Conservation (phyloP, 1,140 invertebrate species). For the Watersipora subatra region DNA sequence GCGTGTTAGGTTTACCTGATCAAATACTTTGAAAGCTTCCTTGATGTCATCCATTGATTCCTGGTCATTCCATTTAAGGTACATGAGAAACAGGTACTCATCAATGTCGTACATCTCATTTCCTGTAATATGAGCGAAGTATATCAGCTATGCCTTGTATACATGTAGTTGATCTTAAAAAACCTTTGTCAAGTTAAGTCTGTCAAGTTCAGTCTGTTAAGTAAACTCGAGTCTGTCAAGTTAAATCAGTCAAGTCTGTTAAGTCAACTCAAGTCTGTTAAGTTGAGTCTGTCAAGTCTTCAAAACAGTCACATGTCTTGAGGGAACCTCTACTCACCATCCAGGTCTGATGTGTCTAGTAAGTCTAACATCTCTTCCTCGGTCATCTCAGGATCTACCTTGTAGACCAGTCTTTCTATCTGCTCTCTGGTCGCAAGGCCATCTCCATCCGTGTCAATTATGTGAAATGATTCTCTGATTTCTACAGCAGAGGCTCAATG, state of each 20-base stretch:
- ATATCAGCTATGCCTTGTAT: no score
- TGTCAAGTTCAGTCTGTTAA: no score
- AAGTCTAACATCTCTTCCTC: neutral
- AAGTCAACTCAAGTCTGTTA: no score
- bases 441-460: conserved; percentile 82
- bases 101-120: conserved; percentile 96
- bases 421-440: conserved; percentile 40
- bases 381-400: neutral
- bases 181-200: no score
- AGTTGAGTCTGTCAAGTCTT: no score
- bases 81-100: conserved; percentile 83
- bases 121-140: conserved; percentile 52
- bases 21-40: conserved; percentile 7
- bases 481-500: conserved; percentile 42
- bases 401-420: neutral
- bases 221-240: no score
- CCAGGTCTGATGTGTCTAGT: neutral
- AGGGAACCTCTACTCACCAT: neutral
- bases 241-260: no score
- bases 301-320: no score
- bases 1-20: no score
- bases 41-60: conserved; percentile 76
- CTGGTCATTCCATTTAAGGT: conserved; percentile 89
- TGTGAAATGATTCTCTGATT: conserved; percentile 53
- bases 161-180: no score